These are phyloP conservation scores for Phthorimaea operculella DNA, from an alignment of 1,140 invertebrate genomes.

Conservation along the genomic window DNA sequence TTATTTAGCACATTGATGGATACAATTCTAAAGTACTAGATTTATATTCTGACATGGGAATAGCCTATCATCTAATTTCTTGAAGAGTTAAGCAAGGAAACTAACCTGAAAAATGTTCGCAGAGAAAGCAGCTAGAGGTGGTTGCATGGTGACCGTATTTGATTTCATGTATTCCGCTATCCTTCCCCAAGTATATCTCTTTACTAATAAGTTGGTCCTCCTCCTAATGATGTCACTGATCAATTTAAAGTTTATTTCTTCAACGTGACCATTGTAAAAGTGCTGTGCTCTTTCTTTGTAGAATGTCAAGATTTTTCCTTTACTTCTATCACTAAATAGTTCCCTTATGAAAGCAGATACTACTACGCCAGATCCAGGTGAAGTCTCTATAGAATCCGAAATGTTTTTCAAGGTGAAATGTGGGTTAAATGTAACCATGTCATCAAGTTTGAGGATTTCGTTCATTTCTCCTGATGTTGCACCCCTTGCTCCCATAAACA, in stretches of 20 bases:
- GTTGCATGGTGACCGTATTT: conserved; percentile 74
- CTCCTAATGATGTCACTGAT: conserved; percentile 81
- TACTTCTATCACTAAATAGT: conserved; percentile 80
- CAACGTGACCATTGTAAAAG: conserved; percentile 86
- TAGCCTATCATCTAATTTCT: too few species aligned
- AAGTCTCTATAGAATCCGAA: conserved; percentile 77
- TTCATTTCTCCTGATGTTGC: conserved; percentile 92
- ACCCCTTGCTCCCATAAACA: conserved; percentile 86
- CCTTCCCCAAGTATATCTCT: conserved; percentile 80
- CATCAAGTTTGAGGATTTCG: conserved; percentile 83
- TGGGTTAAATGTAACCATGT: conserved; percentile 89
- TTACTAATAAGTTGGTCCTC: conserved; percentile 81
- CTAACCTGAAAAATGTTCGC: conserved; percentile 81
- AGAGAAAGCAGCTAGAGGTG: conserved; percentile 80
- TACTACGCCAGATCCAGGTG: conserved; percentile 74
- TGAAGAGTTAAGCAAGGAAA: not conserved
- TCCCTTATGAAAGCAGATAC: conserved; percentile 81
- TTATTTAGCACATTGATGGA: too few species aligned
- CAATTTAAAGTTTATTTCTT: conserved; percentile 83
- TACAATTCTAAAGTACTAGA: too few species aligned
- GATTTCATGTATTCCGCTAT: conserved; percentile 80
- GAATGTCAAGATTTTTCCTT: conserved; percentile 82
- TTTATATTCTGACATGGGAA: too few species aligned
- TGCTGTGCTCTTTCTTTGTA: conserved; percentile 87
- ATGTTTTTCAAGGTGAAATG: conserved; percentile 87